These are phyloP conservation scores for Andrena minutula DNA, from an alignment of 2,888 invertebrate species.

Conservation along the genomic window DNA sequence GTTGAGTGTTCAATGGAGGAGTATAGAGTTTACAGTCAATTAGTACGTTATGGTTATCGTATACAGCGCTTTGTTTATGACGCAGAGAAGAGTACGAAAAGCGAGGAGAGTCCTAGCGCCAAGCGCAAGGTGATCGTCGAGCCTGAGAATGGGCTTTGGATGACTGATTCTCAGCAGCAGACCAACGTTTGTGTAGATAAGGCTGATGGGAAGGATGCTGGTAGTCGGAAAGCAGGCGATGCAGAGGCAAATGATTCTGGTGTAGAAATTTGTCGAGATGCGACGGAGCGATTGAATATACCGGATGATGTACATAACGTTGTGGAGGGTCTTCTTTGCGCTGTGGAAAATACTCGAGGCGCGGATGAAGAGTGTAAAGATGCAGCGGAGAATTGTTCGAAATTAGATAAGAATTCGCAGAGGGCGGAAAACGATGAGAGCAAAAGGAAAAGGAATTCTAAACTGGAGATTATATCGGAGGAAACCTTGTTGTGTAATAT, in stretches of 20 bases:
- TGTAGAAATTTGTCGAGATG: constrained; percentile 1
- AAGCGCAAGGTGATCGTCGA: constrained; percentile 80
- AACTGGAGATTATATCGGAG: constrained; percentile 80
- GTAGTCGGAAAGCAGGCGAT: not conserved
- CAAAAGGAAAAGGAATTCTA: constrained; percentile 57
- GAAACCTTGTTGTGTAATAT: constrained; percentile 78
- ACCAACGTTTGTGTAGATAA: constrained; percentile 17
- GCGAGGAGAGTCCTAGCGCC: constrained; percentile 59
- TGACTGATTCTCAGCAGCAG: constrained; percentile 57
- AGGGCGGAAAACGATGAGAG: constrained; percentile 10
- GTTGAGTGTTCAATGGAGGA: constrained; percentile 84
- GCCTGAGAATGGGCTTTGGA: constrained; percentile 80
- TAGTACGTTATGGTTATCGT: constrained; percentile 87
- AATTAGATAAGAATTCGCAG: not conserved
- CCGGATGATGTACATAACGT: constrained; percentile 36
- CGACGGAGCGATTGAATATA: constrained; percentile 13
- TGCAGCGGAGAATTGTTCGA: constrained; percentile 2
- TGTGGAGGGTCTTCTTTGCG: constrained; percentile 40
- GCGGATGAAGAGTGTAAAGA: not conserved
- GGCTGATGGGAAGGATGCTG: not conserved
- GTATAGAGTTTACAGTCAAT: constrained; percentile 88
- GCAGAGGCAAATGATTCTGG: not conserved
- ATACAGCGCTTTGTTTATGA: constrained; percentile 85
- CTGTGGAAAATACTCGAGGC: constrained; percentile 29
- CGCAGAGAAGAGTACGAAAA: constrained; percentile 60